Evolutionary conservation across 2,113 vertebrate species (phyloP).

Genomic region (Ardeotis arabs): DNA sequence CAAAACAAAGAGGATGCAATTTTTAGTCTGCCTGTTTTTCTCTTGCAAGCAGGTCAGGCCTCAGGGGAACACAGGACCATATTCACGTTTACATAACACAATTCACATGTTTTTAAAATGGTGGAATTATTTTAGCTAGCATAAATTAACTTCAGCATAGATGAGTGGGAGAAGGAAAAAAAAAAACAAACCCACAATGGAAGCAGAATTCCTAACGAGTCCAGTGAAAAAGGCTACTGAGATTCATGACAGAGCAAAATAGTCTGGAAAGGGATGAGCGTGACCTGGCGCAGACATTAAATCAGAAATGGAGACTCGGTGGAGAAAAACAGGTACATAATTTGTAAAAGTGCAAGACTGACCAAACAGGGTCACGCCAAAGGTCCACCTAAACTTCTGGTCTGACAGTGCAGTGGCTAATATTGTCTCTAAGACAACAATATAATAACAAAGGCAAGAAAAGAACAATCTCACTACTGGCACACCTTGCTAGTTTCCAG

Average conservation of each 20-base stretch:
- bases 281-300: background rate
- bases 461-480: background rate
- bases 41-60: background rate
- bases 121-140: background rate
- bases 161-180: background rate
- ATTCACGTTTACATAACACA: background rate
- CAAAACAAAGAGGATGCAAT: background rate
- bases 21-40: background rate
- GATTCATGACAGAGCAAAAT: background rate
- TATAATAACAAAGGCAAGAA: background rate
- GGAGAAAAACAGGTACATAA: background rate
- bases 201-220: background rate
- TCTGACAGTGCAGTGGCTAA: background rate
- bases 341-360: background rate
- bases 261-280: background rate
- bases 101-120: background rate
- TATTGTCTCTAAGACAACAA: background rate
- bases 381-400: background rate
- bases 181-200: background rate
- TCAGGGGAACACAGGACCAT: background rate
- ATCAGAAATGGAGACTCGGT: background rate
- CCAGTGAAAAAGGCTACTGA: background rate
- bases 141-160: background rate
- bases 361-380: background rate
- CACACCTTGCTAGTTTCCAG: background rate